Evolutionary conservation across 2,113 vertebrate genomes (phyloP).

Genomic region (Pristiophorus japonicus): DNA sequence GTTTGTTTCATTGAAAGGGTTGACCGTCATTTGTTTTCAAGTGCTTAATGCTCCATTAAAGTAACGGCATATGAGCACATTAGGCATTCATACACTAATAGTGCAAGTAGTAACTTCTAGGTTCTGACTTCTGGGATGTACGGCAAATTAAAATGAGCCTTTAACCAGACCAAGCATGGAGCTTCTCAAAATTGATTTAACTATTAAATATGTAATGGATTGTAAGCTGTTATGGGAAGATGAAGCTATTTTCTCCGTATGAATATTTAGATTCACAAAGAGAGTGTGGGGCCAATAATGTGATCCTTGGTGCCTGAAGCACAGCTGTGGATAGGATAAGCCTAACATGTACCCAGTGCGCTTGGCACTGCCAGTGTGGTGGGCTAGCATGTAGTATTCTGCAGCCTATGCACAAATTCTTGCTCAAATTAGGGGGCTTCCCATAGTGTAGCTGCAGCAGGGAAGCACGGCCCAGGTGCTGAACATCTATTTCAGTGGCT

Average conservation of each 20-base stretch:
- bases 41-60: background rate
- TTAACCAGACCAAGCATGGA: background rate
- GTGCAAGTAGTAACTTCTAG: background rate
- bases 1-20: background rate
- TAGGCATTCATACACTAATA: background rate
- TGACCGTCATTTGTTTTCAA: background rate
- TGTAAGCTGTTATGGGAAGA: background rate
- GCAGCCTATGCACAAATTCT: background rate
- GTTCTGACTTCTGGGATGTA: background rate
- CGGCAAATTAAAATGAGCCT: background rate
- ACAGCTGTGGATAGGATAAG: background rate
- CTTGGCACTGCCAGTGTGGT: background rate
- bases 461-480: no score
- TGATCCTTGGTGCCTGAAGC: background rate
- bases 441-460: background rate
- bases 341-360: no score
- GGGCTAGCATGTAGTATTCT: background rate
- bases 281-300: background rate
- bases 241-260: background rate
- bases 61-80: background rate
- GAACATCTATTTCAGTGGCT: background rate
- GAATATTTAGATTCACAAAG: background rate
- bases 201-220: background rate
- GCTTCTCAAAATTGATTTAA: background rate
- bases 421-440: background rate